These are phyloP conservation scores for Lepisosteus oculatus DNA, from an alignment of 2,113 vertebrate species.

Conservation along the genomic window DNA sequence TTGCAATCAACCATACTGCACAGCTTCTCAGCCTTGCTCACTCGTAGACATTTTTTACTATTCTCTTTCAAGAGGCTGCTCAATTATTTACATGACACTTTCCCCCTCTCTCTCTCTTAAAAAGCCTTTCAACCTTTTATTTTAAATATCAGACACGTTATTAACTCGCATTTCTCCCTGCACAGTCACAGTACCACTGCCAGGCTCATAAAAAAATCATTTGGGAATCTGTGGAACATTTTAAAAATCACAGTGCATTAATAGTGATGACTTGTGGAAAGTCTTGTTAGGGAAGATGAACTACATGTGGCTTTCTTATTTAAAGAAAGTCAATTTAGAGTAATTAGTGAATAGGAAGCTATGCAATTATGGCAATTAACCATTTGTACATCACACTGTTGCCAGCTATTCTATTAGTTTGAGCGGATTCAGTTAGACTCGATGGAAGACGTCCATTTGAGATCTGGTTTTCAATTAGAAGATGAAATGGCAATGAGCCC, in stretches of 20 bases:
- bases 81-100: conserved; percentile 35
- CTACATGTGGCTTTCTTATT: background rate
- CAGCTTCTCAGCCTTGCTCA: conserved; percentile 12
- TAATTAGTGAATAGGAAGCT: no score
- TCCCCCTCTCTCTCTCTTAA: conserved; percentile 23
- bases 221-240: background rate
- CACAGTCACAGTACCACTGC: background rate
- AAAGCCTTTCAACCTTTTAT: conserved; percentile 27
- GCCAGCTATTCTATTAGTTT: no score
- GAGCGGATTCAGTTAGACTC: no score
- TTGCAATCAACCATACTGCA: background rate
- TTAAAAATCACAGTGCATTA: background rate
- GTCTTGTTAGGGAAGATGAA: no score
- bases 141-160: conserved; percentile 35
- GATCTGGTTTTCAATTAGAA: no score
- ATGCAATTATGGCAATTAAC: no score
- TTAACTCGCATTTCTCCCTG: background rate
- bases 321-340: background rate
- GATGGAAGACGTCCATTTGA: no score
- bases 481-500: no score
- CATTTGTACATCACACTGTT: no score
- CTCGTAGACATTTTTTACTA: conserved; percentile 24
- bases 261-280: background rate
- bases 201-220: background rate
- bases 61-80: conserved; percentile 35